Base-by-base conservation (phyloP, 1,140 invertebrate genomes). In the Bombus superbus region DNA sequence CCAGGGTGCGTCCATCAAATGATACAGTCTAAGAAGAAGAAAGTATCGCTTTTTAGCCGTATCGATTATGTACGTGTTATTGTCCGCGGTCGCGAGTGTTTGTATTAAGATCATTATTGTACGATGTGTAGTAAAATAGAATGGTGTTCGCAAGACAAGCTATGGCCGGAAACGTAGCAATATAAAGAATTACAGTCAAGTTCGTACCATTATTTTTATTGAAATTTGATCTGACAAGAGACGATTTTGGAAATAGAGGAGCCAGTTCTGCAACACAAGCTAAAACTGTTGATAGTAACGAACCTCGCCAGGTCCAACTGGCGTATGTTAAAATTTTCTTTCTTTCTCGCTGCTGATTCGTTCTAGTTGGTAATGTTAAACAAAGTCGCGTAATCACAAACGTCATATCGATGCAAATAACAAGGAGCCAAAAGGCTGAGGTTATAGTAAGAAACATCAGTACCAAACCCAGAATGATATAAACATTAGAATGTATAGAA, bases 1-100 rank as follows among this genome's bases (percentile, higher is more conserved):
- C 90, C 91, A 94, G 0, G 94, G 91, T 2, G 92, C 79, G 64
- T 94, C 93, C 94, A 94, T 94, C 15, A 94, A 75, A 3, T 93
- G 74, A 53, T 94, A 94, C 0, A 94, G 81, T 44, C 88, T 92
- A 35, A 94, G 59, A 64, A 89, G 94, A 22, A 93, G 76, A 11
- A 94, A 91, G 44, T 94, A 94, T 32, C 42, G 53, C 8, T 38
- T 71, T 3, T 32, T 40, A 1, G 42, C 28, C 3, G 90, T 91
- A 35, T 90, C 92, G 74, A 84, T 93, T 1, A 85, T 78, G 4
- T 86, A 86, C 1, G 22, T 57, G 1, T 42, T 84, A 22, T 73
- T 25, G 9, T 77, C 88, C 13, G 71, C 83, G 44, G 91, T 92
- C 11, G 85, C 81, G 38, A 86, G 83, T 0, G 83, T 80, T 72